Evolutionary conservation across 2,797 vertebrate species (phyloP).

Genomic region (Graptemys geographica): DNA sequence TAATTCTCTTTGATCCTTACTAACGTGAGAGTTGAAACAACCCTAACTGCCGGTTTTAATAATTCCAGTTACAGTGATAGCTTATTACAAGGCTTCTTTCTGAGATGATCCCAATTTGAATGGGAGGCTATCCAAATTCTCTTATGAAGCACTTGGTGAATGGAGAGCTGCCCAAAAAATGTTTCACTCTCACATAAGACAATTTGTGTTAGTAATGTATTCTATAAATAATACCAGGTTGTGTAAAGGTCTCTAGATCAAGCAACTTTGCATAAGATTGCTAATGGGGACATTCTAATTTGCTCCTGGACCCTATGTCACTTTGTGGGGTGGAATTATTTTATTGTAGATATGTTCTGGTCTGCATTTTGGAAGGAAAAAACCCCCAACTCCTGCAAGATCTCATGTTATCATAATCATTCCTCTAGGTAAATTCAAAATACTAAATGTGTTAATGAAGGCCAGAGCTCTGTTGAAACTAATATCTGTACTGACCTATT

Average conservation of each 20-base stretch:
- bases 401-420: not conserved
- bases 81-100: not conserved
- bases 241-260: not conserved
- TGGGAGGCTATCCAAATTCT: not conserved
- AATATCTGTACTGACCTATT: not conserved
- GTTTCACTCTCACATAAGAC: not conserved
- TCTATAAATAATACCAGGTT: not conserved
- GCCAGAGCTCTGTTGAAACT: not conserved
- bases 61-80: not conserved
- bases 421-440: not conserved
- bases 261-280: not conserved
- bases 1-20: slow-evolving; percentile 8
- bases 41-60: not conserved
- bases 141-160: not conserved
- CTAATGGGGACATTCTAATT: not conserved
- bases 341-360: not conserved
- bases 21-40: not conserved
- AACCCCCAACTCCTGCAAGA: not conserved
- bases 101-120: not conserved
- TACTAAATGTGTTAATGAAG: not conserved
- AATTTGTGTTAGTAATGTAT: not conserved
- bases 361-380: not conserved
- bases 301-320: not conserved
- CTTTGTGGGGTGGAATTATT: not conserved
- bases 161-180: not conserved